Evolutionary conservation across 2,113 vertebrate genomes (phyloP), one percentile per base, ranked within the genome.

Genomic region (Chlamydotis undulata): DNA sequence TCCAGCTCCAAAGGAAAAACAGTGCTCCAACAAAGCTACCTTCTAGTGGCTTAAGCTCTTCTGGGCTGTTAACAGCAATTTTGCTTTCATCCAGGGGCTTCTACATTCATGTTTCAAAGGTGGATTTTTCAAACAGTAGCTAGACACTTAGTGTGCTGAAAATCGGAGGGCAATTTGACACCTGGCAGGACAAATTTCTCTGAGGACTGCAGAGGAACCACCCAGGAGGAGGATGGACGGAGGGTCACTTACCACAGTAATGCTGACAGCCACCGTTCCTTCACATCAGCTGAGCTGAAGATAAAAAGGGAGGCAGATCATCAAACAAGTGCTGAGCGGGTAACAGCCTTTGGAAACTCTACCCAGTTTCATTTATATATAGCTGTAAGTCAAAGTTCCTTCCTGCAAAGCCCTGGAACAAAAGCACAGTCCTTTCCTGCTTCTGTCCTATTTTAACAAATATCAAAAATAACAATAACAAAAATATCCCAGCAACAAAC

Each of bases 221-320:
- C 25, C 28, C 39, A 52, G 57, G 19, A 87, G 35, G 56, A 65
- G 52, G 65, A 65, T 7, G 25, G 67, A 68, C 50, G 39, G 31
- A 49, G 28, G 33, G 37, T 61, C 57, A 89, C 97, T 98, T 76
- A 98, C 98, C 98, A 95, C 55, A 97, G 96, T n/a, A 98, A 86
- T 1, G 96, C 92, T 50, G 97, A 97, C 81, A 98, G 97, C 97
- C 98, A 98, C 56, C 88, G 98, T 23, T 98, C 97, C 91, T 98
- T 98, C 88, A 86, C 69, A 12, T 98, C 97, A 41, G 97, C 89
- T 59, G 98, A 98, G 94, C 98, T 98, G 96, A 69, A 96, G 96
- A 89, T 52, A 85, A 95, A 97, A 93, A 96, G 90, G 57, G 78
- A 96, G 89, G 80, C 78, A 95, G 63, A 84, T 65, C 41, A 87